phyloP scores from a whole-genome alignment of 30 jellyfish, hydroid and myxozoan species.

The Haliclystus octoradiatus region DNA sequence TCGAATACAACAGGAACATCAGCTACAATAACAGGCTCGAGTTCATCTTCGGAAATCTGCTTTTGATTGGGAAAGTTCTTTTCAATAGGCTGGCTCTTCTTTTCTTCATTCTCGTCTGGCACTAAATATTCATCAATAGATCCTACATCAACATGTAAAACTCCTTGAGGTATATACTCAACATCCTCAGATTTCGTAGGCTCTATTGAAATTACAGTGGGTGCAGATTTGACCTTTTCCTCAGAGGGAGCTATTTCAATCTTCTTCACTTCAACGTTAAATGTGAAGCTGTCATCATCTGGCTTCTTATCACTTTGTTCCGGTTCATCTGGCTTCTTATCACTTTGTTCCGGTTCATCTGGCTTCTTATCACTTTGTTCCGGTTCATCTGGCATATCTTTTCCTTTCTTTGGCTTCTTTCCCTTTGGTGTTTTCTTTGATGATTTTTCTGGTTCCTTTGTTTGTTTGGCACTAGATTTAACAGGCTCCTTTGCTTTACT shows the following conservation, averaged over 20 bases:
- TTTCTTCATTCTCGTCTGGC: constrained; percentile 13
- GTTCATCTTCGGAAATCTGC: constrained; percentile 14
- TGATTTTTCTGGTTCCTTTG: not conserved
- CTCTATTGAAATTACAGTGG: too few relatives aligned
- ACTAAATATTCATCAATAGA: constrained; percentile 1
- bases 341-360: not conserved
- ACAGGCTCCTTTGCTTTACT: too few relatives aligned
- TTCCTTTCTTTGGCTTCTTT: not conserved
- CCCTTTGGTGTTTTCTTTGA: not conserved
- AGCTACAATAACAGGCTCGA: not conserved
- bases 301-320: too few relatives aligned
- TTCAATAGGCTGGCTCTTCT: constrained; percentile 24
- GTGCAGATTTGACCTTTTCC: constrained; percentile 25
- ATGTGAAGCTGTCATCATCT: too few relatives aligned
- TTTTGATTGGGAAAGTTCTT: constrained; percentile 31
- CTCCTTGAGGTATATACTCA: too few relatives aligned
- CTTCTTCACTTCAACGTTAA: too few relatives aligned
- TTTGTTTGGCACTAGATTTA: constrained; percentile 1
- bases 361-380: too few relatives aligned
- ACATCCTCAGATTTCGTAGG: too few relatives aligned
- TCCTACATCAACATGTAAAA: too few relatives aligned
- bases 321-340: too few relatives aligned
- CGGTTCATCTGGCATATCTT: not conserved
- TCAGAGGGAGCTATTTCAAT: constrained; percentile 19
- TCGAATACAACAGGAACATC: constrained; percentile 1